Evolutionary conservation across 2,113 vertebrate species (phyloP).

Genomic region (Epinephelus moara): DNA sequence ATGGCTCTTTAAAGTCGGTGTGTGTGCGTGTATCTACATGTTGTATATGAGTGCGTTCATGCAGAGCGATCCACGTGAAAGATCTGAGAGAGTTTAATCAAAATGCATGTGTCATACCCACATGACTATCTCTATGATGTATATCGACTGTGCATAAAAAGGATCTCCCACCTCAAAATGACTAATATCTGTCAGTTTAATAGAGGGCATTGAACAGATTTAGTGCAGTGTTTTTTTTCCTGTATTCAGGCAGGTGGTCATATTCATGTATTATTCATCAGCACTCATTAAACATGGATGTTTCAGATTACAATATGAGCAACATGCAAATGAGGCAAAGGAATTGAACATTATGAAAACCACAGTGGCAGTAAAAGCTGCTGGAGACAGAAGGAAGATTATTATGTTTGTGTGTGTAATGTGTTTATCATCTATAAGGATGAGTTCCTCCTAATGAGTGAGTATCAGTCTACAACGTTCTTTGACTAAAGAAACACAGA

Average conservation of each 20-base stretch:
- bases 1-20: conserved; percentile 37
- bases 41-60: background rate
- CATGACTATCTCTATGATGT: background rate
- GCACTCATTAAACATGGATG: conserved; percentile 35
- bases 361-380: background rate
- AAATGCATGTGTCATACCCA: background rate
- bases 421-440: background rate
- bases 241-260: conserved; percentile 38
- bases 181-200: conserved; percentile 11
- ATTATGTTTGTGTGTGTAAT: background rate
- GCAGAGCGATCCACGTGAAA: conserved; percentile 1
- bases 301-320: conserved; percentile 8
- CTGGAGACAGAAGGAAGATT: background rate
- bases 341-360: background rate
- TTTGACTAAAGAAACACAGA: background rate
- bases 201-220: background rate
- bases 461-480: background rate
- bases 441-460: background rate
- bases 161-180: no score
- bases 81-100: background rate
- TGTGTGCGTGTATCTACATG: background rate
- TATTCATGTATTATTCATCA: conserved; percentile 43
- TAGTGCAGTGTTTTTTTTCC: background rate
- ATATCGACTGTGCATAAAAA: background rate
- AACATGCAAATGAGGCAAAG: conserved; percentile 38